A percentile compares a stretch with the other conserved stretches of the same genome.
These are phyloP conservation scores for Drosophila melanosoma DNA, from an alignment of 2,888 invertebrate genomes.

Conservation along the genomic window DNA sequence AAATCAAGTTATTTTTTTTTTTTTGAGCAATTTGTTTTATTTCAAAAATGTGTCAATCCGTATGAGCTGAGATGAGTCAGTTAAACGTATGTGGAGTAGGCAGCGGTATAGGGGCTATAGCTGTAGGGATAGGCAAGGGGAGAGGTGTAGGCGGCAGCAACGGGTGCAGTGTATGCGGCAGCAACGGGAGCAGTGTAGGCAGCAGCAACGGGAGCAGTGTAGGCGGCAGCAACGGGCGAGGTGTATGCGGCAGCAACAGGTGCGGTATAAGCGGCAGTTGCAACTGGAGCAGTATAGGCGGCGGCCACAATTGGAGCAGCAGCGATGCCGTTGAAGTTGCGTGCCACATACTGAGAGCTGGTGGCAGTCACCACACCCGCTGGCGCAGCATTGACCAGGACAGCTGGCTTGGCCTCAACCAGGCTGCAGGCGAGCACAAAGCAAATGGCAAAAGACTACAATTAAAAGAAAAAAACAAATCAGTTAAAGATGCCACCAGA, in stretches of 20 bases:
- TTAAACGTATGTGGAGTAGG: conserved; percentile 66
- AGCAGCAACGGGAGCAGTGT: conserved; percentile 68
- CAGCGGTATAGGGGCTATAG: conserved; percentile 49
- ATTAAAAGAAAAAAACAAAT: neutral
- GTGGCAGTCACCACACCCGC: conserved; percentile 86
- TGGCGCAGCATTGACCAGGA: conserved; percentile 77
- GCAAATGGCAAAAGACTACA: conserved; percentile 84
- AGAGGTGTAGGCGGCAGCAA: conserved; percentile 71
- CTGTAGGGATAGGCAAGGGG: conserved; percentile 57
- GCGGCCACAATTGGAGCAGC: conserved; percentile 83
- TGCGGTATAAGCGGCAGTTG: conserved; percentile 64
- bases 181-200: conserved; percentile 72
- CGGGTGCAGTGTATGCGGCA: conserved; percentile 63
- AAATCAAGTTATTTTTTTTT: too few species aligned
- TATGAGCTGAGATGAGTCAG: conserved; percentile 6
- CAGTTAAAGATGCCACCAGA: conserved; percentile 1
- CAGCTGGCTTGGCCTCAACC: conserved; percentile 86
- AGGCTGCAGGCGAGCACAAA: conserved; percentile 84
- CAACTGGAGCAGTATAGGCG: conserved; percentile 58
- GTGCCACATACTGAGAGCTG: conserved; percentile 87
- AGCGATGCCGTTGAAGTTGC: conserved; percentile 87
- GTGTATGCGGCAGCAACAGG: conserved; percentile 75
- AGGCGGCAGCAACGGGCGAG: conserved; percentile 65
- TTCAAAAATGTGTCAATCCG: neutral
- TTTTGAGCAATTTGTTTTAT: conserved; percentile 26